These are phyloP conservation scores for Castor canadensis DNA, from an alignment of 2,113 vertebrate species.

Conservation along the genomic window DNA sequence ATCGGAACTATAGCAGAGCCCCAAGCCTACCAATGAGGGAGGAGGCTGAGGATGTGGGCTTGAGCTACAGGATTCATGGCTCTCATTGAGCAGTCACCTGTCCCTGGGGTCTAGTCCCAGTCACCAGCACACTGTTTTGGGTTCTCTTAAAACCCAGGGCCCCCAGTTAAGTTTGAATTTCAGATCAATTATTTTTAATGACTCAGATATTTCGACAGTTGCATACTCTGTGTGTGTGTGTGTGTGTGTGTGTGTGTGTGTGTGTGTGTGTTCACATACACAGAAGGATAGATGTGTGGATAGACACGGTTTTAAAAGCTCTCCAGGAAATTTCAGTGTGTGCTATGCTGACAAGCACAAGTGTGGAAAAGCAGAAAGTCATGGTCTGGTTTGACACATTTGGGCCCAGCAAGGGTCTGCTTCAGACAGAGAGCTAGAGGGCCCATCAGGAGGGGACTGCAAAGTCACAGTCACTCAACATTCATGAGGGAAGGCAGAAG, in stretches of 20 bases:
- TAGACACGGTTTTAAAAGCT: background rate
- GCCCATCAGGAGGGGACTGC: background rate
- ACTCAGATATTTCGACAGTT: background rate
- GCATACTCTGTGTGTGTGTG: background rate
- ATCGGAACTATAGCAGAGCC: background rate
- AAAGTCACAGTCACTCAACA: background rate
- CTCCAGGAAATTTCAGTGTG: background rate
- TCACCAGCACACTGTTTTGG: background rate
- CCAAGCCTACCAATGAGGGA: background rate
- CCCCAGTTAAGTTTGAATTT: background rate
- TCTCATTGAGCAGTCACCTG: background rate
- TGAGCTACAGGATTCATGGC: background rate
- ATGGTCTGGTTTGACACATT: background rate
- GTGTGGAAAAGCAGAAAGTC: background rate
- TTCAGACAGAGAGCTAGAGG: background rate
- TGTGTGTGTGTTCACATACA: background rate
- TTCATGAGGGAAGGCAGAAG: background rate
- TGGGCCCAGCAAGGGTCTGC: background rate
- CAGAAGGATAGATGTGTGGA: background rate
- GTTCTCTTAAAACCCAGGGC: background rate
- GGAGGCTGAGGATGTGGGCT: background rate
- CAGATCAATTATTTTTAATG: background rate
- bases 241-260: accelerated
- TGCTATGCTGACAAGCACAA: background rate
- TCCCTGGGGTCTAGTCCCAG: background rate